Percentiles rank a stretch among this genome's conserved stretches.
phyloP scores from a whole-genome alignment of 2,797 vertebrate species.

The Mycteria americana region DNA sequence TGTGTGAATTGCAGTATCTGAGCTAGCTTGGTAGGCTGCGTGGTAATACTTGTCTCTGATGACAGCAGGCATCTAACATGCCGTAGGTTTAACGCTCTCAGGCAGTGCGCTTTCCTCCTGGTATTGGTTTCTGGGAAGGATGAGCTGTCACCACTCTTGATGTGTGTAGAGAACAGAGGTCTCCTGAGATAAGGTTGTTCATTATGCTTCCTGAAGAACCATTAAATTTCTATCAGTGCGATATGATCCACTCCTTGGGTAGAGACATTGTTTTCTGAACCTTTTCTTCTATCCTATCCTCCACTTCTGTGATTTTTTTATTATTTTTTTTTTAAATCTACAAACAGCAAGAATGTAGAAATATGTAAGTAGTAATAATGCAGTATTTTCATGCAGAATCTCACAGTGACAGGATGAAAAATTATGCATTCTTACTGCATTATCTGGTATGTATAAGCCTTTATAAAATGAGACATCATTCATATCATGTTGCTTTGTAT shows the following conservation, averaged over 20 bases:
- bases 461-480: slow-evolving; percentile 5
- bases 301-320: not conserved
- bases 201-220: slow-evolving; percentile 85
- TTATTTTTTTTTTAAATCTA: not conserved
- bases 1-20: not conserved
- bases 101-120: not conserved
- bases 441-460: not conserved
- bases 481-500: not conserved
- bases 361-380: slow-evolving; percentile 38
- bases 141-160: slow-evolving; percentile 35
- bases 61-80: slow-evolving; percentile 14
- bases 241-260: slow-evolving; percentile 74
- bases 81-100: not conserved
- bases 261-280: slow-evolving; percentile 49
- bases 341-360: slow-evolving; percentile 14
- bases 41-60: slow-evolving; percentile 3
- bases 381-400: not conserved
- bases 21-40: not conserved
- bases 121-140: slow-evolving; percentile 36
- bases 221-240: slow-evolving; percentile 88
- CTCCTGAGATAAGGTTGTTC: slow-evolving; percentile 77
- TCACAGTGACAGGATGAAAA: not conserved
- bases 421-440: not conserved
- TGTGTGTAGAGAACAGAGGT: slow-evolving; percentile 64
- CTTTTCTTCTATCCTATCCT: slow-evolving; percentile 40